Conservation (phyloP, 2,797 vertebrate genomes). For the Psittacula echo region DNA sequence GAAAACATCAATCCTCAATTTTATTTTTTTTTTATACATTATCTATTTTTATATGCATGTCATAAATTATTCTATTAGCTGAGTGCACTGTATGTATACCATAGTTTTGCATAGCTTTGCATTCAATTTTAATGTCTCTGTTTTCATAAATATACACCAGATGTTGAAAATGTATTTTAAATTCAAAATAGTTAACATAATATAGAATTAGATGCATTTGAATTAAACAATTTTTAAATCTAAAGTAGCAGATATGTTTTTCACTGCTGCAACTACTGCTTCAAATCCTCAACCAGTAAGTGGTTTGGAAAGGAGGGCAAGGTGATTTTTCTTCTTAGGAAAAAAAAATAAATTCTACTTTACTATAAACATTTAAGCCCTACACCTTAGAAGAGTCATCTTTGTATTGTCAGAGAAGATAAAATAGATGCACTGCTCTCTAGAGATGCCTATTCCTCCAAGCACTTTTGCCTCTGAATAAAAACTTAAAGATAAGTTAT, state of each 20-base stretch:
- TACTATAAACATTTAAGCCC: not conserved
- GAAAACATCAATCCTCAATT: not conserved
- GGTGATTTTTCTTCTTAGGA: not conserved
- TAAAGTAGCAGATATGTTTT: not conserved
- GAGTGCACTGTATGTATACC: not conserved
- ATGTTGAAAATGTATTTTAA: constrained; percentile 44
- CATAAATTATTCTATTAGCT: constrained; percentile 31
- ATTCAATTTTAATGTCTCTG: constrained; percentile 37
- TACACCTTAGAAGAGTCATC: not conserved
- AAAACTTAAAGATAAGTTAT: not conserved
- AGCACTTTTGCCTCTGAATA: not conserved
- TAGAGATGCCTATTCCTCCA: not conserved
- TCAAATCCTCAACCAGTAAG: not conserved
- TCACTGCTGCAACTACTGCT: not conserved
- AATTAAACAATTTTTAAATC: not conserved
- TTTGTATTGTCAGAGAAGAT: not conserved
- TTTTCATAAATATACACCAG: constrained; percentile 51
- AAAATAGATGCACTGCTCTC: not conserved
- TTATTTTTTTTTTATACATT: not conserved
- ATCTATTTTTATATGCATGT: not conserved
- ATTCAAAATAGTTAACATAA: constrained; percentile 60
- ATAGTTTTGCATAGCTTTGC: not conserved
- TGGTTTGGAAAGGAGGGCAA: not conserved
- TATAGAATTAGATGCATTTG: not conserved
- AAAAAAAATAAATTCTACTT: not conserved